Evolutionary conservation across 92 coral and sea anemone species (phyloP), one percentile per base, ranked within the genome.

Genomic region (Zoanthus sansibaricus): DNA sequence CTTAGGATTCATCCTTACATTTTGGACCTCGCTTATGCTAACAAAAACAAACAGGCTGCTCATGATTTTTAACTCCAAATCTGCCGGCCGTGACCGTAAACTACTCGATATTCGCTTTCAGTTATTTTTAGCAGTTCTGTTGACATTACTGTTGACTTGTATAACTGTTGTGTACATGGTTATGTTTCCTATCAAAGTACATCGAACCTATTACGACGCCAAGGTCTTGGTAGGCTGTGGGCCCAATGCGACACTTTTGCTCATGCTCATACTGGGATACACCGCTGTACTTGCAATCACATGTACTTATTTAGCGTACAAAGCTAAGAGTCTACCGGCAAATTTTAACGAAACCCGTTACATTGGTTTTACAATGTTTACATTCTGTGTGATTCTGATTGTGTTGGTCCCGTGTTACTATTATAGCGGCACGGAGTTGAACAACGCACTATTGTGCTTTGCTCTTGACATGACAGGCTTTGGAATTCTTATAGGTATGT

Each of bases 291-390:
- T 97, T 37, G 99, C 99, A 9, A 86, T 90, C 78, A 93, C 92
- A 59, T 93, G 98, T 72, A 94, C 99, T 30, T 87, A 88, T 67
- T 77, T 97, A 45, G 98, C 99, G 7, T 97, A 93, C 89, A 93
- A 91, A 47, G 98, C 99, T n/a, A 95, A 96, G n/a, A 87, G 93
- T 25, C 71, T 97, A 25, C 99, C 99, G 42, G 97, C 94, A 72
- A 95, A 97, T 68, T 97, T 97, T 85, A 97, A 93, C 92, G 99
- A 97, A 79, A 94, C 99, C 8, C 88, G 97, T 1, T 73, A 91
- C 83, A 97, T 97, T n/a, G 96, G 97, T 0, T 97, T 97, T 51
- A 91, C 99, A 1, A 95, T 97, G 98, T 97, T 97, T 66, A 95
- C 98, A 0, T 94, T 90, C 42, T 97, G 97, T n/a, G 95, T 97